Conservation (phyloP, 2,113 vertebrate genomes). For the Melanostigma gelatinosum region DNA sequence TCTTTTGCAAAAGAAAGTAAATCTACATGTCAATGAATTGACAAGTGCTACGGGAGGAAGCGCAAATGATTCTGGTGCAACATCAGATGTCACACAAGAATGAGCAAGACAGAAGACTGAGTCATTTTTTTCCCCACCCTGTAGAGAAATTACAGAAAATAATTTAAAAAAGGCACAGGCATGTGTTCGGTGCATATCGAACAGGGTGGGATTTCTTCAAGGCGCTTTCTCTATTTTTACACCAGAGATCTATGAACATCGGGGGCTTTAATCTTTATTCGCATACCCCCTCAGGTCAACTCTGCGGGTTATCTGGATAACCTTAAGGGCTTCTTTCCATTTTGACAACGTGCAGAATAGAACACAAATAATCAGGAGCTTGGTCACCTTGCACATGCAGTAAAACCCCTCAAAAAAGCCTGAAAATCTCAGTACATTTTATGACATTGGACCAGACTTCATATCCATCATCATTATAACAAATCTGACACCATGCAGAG, state of each 20-base stretch:
- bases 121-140: not conserved
- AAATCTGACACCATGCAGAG: not conserved
- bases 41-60: not conserved
- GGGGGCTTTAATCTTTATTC: constrained; percentile 46
- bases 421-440: not conserved
- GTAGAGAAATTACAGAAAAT: not conserved
- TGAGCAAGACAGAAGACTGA: not conserved
- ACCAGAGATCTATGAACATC: constrained; percentile 20
- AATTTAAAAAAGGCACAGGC: not conserved
- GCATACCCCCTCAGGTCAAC: constrained; percentile 16
- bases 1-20: not conserved
- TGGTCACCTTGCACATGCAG: not conserved
- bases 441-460: not conserved
- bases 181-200: not conserved
- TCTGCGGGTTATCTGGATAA: constrained; percentile 20
- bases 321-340: constrained; percentile 1
- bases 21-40: not conserved
- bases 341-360: constrained; percentile 4
- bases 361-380: not conserved
- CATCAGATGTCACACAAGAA: not conserved
- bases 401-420: not conserved
- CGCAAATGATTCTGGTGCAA: not conserved
- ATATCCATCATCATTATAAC: not conserved
- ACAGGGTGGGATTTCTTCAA: not conserved
- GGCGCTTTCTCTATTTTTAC: not conserved